Conservation (phyloP, 2,888 invertebrate genomes). For the Lepas anatifera region DNA sequence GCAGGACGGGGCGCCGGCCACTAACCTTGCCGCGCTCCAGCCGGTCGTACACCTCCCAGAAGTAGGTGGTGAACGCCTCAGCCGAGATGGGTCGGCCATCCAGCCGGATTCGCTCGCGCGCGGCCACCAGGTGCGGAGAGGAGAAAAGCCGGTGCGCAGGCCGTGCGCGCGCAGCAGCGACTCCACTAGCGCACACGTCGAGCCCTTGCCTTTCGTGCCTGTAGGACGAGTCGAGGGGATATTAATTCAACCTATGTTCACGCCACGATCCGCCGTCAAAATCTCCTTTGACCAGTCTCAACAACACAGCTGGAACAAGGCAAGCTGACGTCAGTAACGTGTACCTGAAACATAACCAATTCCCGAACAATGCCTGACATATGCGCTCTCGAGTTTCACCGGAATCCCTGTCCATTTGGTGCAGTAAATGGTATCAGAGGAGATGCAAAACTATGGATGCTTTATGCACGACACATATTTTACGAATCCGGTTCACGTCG, state of each 20-base stretch:
- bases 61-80: constrained; percentile 58
- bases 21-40: constrained; percentile 41
- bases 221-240: constrained; percentile 3
- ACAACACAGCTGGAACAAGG: too few species aligned
- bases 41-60: constrained; percentile 64
- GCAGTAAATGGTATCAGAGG: too few species aligned
- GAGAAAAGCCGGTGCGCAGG: constrained; percentile 85
- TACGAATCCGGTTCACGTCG: neutral
- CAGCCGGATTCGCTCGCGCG: constrained; percentile 80
- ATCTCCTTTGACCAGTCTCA: too few species aligned
- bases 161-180: constrained; percentile 73
- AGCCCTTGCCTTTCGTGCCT: constrained; percentile 94
- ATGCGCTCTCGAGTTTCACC: too few species aligned
- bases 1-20: neutral
- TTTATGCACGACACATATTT: too few species aligned
- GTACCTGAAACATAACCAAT: too few species aligned
- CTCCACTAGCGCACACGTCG: constrained; percentile 87
- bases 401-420: too few species aligned
- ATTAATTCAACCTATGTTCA: too few species aligned
- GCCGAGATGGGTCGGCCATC: constrained; percentile 65
- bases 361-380: too few species aligned
- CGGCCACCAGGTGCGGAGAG: constrained; percentile 87
- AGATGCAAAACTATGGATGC: too few species aligned
- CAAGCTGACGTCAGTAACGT: too few species aligned
- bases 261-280: too few species aligned